Conservation (phyloP, 2,113 vertebrate genomes). For the Bungarus multicinctus region DNA sequence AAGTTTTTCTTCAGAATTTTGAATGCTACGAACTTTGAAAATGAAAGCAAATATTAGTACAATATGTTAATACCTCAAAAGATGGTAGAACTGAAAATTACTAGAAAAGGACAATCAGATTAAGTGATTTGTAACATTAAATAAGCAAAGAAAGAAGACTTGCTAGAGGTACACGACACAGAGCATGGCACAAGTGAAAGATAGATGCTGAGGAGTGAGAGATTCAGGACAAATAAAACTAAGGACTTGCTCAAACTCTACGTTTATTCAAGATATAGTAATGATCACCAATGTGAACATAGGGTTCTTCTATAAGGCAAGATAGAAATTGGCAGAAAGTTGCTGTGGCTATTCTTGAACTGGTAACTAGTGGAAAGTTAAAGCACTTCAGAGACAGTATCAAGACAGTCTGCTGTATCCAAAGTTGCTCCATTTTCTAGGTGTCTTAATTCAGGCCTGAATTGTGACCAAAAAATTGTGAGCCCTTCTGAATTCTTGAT, state of each 20-base stretch:
- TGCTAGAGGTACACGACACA: not conserved
- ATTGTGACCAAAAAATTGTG: not conserved
- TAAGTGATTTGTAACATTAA: not conserved
- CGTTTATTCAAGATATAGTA: not conserved
- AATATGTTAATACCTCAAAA: not conserved
- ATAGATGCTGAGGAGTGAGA: not conserved
- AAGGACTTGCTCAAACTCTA: not conserved
- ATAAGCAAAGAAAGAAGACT: not conserved
- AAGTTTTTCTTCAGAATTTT: not conserved
- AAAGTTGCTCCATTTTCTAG: not conserved
- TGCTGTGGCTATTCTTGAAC: not conserved
- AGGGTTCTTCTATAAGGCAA: not conserved
- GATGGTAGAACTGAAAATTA: not conserved
- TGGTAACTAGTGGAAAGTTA: not conserved
- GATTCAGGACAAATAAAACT: not conserved
- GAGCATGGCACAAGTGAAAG: not conserved
- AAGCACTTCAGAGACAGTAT: not conserved
- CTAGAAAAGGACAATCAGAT: not conserved
- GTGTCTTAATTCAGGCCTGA: not conserved
- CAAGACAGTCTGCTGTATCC: not conserved
- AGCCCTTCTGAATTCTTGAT: not conserved
- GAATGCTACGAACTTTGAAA: not conserved
- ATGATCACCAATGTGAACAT: not conserved
- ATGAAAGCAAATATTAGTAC: not conserved
- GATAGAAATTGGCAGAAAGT: not conserved